phyloP scores from a whole-genome alignment of 1,140 invertebrate genomes.

The Dendrolimus punctatus region DNA sequence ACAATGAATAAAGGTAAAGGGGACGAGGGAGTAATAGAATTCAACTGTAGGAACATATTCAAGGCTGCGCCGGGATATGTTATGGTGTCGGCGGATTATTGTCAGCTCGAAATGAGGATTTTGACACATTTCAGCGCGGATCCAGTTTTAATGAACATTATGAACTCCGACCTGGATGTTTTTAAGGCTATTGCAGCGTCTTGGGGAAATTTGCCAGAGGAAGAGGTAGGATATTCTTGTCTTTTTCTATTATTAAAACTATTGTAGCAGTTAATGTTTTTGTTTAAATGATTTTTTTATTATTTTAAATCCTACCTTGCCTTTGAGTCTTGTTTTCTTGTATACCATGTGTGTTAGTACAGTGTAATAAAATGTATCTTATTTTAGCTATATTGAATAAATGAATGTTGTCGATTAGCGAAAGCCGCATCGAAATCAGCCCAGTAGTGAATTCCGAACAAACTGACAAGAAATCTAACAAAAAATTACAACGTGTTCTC shows the following conservation, averaged over 20 bases:
- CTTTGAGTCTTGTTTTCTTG: too few species aligned
- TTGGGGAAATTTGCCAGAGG: slow-evolving; percentile 80
- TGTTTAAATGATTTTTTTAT: too few species aligned
- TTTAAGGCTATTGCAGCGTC: slow-evolving; percentile 90
- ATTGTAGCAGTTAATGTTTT: too few species aligned
- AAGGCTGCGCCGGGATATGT: slow-evolving; percentile 73
- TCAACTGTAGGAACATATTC: slow-evolving; percentile 81
- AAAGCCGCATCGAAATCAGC: too few species aligned
- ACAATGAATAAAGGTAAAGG: slow-evolving; percentile 29
- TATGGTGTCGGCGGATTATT: slow-evolving; percentile 94
- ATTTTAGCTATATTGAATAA: too few species aligned
- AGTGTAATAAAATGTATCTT: too few species aligned
- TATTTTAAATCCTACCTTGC: too few species aligned
- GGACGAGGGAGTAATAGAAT: slow-evolving; percentile 57
- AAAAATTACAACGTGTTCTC: too few species aligned
- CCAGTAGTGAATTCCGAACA: too few species aligned
- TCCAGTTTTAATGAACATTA: slow-evolving; percentile 77
- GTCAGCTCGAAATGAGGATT: slow-evolving; percentile 94
- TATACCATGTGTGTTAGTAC: too few species aligned
- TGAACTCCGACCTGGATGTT: slow-evolving; percentile 85
- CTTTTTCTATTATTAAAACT: neutral
- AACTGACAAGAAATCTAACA: too few species aligned
- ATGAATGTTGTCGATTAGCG: too few species aligned
- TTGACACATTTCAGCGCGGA: slow-evolving; percentile 93
- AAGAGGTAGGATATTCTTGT: slow-evolving; percentile 68